Evolutionary conservation across 2,797 vertebrate genomes (phyloP).

Genomic region (Pachyuromys duprasi): DNA sequence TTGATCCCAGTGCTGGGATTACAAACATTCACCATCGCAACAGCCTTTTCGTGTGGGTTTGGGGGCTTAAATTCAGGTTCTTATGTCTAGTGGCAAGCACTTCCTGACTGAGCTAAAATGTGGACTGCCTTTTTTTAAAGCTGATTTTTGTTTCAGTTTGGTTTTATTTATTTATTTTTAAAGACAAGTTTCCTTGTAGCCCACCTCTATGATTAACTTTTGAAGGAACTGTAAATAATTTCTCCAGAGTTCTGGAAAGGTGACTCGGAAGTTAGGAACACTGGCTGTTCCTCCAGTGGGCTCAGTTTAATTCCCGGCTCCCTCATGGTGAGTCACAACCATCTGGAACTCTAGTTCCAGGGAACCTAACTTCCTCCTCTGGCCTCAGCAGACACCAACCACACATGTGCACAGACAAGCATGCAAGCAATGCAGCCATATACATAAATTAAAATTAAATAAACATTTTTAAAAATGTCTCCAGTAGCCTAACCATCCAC

Average conservation of each 20-base stretch:
- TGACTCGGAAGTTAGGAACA: background rate
- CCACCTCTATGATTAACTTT: too few relatives aligned
- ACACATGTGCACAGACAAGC: background rate
- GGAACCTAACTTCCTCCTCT: background rate
- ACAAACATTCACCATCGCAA: too few relatives aligned
- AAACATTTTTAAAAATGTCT: background rate
- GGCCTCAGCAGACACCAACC: background rate
- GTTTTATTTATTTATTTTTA: too few relatives aligned
- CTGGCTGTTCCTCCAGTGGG: background rate
- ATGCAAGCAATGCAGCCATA: background rate
- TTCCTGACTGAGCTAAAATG: too few relatives aligned
- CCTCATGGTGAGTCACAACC: background rate
- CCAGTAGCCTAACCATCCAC: background rate
- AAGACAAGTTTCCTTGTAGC: too few relatives aligned
- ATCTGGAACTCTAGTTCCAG: background rate
- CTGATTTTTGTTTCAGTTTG: too few relatives aligned
- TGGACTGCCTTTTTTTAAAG: too few relatives aligned
- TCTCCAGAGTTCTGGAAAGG: background rate
- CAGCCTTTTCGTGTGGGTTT: too few relatives aligned
- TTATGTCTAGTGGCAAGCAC: too few relatives aligned
- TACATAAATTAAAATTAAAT: background rate
- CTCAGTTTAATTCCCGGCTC: background rate
- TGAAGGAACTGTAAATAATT: background rate
- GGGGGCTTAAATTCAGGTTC: too few relatives aligned
- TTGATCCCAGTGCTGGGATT: too few relatives aligned